Percentiles rank a stretch among this genome's conserved stretches.
Conservation (phyloP, 2,888 invertebrate species). For the Poecilobothrus nobilitatus region DNA sequence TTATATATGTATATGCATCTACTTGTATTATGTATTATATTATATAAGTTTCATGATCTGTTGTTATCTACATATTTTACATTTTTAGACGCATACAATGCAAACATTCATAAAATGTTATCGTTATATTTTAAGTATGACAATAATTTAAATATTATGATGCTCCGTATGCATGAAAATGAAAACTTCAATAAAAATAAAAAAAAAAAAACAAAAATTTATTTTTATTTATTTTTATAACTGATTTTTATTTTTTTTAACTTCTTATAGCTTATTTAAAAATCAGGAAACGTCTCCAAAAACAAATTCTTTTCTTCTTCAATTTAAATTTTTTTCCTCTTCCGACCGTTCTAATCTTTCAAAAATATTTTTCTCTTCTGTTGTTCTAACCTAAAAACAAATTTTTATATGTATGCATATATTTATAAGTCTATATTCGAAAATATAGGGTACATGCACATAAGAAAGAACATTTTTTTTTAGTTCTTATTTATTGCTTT, state of each 20-base stretch:
- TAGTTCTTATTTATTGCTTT: neutral
- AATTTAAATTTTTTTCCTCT: too few species aligned
- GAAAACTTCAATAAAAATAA: neutral
- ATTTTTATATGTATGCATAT: too few species aligned
- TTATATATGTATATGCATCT: neutral
- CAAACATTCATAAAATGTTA: too few species aligned
- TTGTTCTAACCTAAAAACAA: too few species aligned
- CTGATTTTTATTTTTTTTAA: neutral
- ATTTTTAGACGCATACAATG: neutral
- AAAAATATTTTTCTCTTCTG: too few species aligned
- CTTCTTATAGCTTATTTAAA: neutral
- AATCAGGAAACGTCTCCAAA: neutral
- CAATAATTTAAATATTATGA: slow-evolving; percentile 4
- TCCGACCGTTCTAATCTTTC: too few species aligned
- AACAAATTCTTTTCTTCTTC: too few species aligned
- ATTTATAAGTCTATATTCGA: neutral
- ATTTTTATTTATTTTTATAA: neutral
- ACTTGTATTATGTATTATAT: neutral
- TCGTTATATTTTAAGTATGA: neutral
- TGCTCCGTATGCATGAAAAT: neutral
- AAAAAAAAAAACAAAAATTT: too few species aligned
- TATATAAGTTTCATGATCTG: neutral
- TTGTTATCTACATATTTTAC: neutral
- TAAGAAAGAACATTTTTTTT: neutral
- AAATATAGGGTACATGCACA: neutral